Percentiles rank a stretch among this genome's conserved stretches.
These are phyloP conservation scores for human DNA, from an alignment of 2,113 vertebrate species.

Conservation along the genomic window DNA sequence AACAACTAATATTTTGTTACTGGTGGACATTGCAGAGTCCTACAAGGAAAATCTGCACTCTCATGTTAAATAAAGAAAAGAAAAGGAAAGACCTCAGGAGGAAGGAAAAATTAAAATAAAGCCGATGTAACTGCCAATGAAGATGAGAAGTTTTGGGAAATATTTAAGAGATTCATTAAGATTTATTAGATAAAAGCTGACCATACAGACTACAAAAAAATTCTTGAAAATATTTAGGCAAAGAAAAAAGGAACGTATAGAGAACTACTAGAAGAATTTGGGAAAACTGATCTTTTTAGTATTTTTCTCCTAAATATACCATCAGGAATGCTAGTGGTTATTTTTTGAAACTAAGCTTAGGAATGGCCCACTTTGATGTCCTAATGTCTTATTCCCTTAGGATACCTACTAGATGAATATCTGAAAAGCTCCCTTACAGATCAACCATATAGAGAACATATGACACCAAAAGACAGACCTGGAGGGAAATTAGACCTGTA, in stretches of 20 bases:
- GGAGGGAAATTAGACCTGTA: not conserved
- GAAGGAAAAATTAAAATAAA: not conserved
- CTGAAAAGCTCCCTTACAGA: constrained; percentile 39
- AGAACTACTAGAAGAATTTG: not conserved
- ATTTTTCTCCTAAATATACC: not conserved
- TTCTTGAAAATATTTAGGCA: not conserved
- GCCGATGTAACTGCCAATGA: not conserved
- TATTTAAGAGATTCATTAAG: not conserved
- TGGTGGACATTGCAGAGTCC: not conserved
- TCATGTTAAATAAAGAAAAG: not conserved
- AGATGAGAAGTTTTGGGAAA: not conserved
- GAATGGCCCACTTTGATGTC: not conserved
- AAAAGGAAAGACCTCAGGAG: not conserved
- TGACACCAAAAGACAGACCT: constrained; percentile 35
- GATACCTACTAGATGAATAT: constrained; percentile 4
- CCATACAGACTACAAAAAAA: not conserved
- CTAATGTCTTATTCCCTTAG: not conserved
- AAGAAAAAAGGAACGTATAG: not conserved
- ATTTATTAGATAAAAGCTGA: not conserved
- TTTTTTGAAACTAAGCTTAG: not conserved
- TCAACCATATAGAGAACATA: not conserved
- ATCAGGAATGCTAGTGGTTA: not conserved
- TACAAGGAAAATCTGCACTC: not conserved
- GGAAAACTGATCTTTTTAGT: not conserved
- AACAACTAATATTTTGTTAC: not conserved